phyloP scores from a whole-genome alignment of 2,888 invertebrate genomes.

The Sceliomorpha sp. region DNA sequence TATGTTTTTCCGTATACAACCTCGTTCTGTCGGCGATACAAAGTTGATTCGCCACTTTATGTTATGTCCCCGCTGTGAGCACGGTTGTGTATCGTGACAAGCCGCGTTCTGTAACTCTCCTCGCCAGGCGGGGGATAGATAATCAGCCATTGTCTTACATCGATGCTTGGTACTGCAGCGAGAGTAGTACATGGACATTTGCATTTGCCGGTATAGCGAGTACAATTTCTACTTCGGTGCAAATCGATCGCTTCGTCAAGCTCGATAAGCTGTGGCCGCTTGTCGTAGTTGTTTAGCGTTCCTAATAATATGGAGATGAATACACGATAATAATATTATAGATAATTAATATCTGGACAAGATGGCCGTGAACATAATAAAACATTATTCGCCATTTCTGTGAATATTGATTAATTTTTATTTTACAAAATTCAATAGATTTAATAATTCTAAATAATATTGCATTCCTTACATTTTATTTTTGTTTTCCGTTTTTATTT shows the following conservation, averaged over 20 bases:
- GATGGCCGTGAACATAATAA: no score
- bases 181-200: slow-evolving; percentile 57
- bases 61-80: slow-evolving; percentile 35
- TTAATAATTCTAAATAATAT: no score
- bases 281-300: slow-evolving; percentile 16
- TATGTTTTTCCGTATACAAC: no score
- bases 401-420: no score
- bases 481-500: no score
- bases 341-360: no score
- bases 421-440: no score
- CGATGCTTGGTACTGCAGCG: slow-evolving; percentile 60
- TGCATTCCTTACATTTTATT: no score
- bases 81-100: slow-evolving; percentile 63
- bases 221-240: slow-evolving; percentile 48
- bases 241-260: slow-evolving; percentile 42
- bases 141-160: slow-evolving; percentile 75
- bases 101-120: slow-evolving; percentile 59
- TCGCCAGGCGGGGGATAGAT: slow-evolving; percentile 70
- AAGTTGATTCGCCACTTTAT: slow-evolving; percentile 18
- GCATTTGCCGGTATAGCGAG: slow-evolving; percentile 55
- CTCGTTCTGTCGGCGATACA: slow-evolving; percentile 11
- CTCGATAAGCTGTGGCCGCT: slow-evolving; percentile 30
- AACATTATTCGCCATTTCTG: no score
- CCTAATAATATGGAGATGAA: slow-evolving; percentile 10
- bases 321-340: not conserved